Evolutionary conservation across 2,113 vertebrate genomes (phyloP).

Genomic region (Antechinus stuartii): DNA sequence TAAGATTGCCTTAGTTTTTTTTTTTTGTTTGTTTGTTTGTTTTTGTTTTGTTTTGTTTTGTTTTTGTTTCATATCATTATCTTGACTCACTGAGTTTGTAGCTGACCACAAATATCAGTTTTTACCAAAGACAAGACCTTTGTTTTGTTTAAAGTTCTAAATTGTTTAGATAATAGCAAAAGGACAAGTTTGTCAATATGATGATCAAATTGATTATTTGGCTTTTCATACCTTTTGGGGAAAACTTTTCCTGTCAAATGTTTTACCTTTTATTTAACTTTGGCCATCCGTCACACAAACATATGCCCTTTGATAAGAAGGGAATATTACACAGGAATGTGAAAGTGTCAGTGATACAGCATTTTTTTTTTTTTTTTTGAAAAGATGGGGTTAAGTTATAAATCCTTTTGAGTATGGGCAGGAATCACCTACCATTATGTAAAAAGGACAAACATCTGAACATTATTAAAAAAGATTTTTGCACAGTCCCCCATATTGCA

Average conservation of each 20-base stretch:
- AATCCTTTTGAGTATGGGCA: neutral
- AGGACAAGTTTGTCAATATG: neutral
- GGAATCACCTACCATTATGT: neutral
- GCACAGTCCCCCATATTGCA: neutral
- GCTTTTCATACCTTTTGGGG: neutral
- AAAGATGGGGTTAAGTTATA: neutral
- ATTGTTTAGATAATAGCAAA: neutral
- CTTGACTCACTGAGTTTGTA: neutral
- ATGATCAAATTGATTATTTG: neutral
- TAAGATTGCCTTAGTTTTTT: neutral
- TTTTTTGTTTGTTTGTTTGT: neutral
- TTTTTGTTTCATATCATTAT: neutral
- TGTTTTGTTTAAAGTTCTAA: neutral
- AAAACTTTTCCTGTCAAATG: neutral
- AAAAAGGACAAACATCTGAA: neutral
- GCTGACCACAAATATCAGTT: neutral
- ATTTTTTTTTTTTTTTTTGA: too few relatives aligned
- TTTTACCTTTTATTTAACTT: neutral
- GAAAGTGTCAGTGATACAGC: neutral
- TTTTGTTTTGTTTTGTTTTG: too few relatives aligned
- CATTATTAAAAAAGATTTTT: neutral
- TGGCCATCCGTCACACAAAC: neutral
- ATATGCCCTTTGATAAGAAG: neutral
- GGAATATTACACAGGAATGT: neutral
- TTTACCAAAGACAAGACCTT: neutral